Conservation (phyloP, 23 tunicate species). For the Styela plicata region DNA sequence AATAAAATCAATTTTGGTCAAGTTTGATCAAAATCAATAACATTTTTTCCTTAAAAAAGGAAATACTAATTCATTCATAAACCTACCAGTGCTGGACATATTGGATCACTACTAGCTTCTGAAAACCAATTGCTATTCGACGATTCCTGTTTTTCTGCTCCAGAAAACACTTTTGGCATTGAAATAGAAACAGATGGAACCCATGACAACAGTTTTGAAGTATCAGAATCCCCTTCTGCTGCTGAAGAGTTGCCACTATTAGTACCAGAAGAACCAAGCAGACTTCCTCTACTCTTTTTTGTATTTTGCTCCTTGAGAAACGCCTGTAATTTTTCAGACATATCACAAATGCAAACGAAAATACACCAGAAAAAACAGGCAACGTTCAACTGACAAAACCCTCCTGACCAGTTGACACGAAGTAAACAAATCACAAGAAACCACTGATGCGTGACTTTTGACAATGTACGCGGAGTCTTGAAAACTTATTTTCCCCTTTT, state of each 20-base stretch:
- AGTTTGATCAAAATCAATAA: too few relatives aligned
- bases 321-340: slow-evolving; percentile 51
- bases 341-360: too few relatives aligned
- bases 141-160: slow-evolving; percentile 26
- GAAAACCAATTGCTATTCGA: slow-evolving; percentile 43
- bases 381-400: too few relatives aligned
- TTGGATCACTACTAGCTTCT: slow-evolving; percentile 78
- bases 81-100: slow-evolving; percentile 91
- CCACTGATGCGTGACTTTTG: too few relatives aligned
- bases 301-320: slow-evolving; percentile 77
- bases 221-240: slow-evolving; percentile 43
- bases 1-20: too few relatives aligned
- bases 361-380: too few relatives aligned
- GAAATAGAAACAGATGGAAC: slow-evolving; percentile 81
- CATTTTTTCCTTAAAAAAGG: neutral
- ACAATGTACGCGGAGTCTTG: too few relatives aligned
- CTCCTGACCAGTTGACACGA: too few relatives aligned
- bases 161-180: slow-evolving; percentile 67
- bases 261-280: slow-evolving; percentile 28
- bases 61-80: too few relatives aligned
- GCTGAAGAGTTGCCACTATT: slow-evolving; percentile 33
- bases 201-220: slow-evolving; percentile 69
- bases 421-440: too few relatives aligned
- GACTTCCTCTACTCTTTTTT: slow-evolving; percentile 43
- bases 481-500: too few relatives aligned